phyloP scores from a whole-genome alignment of 2,797 vertebrate genomes.

The Dendrocincla tyrannina region DNA sequence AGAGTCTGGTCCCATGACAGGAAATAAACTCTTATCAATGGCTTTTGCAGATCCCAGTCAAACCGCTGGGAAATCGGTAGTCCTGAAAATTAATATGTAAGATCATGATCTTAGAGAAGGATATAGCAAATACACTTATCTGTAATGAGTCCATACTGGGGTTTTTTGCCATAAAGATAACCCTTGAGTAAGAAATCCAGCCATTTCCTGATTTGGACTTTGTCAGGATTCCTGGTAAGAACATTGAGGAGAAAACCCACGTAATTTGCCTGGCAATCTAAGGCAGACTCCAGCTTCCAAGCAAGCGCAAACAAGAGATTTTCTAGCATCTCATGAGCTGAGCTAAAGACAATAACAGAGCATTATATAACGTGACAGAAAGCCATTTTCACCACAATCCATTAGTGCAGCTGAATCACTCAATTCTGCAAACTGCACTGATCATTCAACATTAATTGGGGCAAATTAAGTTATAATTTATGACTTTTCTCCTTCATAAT shows the following conservation, averaged over 20 bases:
- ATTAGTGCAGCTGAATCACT: constrained; percentile 48
- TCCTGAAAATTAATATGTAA: constrained; percentile 20
- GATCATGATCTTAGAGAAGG: background rate
- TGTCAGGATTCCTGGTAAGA: constrained; percentile 33
- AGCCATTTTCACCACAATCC: background rate
- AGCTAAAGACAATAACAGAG: constrained; percentile 41
- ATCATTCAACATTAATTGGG: constrained; percentile 48
- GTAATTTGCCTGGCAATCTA: background rate
- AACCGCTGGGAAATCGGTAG: background rate
- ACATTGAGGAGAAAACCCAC: background rate
- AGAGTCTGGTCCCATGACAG: background rate
- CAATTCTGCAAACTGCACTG: constrained; percentile 23
- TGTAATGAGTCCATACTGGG: background rate
- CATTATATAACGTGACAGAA: background rate
- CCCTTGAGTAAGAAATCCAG: constrained; percentile 19
- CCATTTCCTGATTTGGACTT: constrained; percentile 45
- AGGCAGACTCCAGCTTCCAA: background rate
- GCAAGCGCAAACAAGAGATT: background rate
- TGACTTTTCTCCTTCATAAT: constrained; percentile 31
- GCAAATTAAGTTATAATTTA: constrained; percentile 47
- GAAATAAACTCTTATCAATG: constrained; percentile 63
- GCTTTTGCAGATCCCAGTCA: constrained; percentile 54
- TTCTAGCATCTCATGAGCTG: constrained; percentile 7
- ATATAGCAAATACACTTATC: constrained; percentile 21
- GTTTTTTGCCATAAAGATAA: constrained; percentile 29